A percentile compares a stretch with the other conserved stretches of the same genome.
phyloP scores from a whole-genome alignment of 2,113 vertebrate species.

The Columbina picui region DNA sequence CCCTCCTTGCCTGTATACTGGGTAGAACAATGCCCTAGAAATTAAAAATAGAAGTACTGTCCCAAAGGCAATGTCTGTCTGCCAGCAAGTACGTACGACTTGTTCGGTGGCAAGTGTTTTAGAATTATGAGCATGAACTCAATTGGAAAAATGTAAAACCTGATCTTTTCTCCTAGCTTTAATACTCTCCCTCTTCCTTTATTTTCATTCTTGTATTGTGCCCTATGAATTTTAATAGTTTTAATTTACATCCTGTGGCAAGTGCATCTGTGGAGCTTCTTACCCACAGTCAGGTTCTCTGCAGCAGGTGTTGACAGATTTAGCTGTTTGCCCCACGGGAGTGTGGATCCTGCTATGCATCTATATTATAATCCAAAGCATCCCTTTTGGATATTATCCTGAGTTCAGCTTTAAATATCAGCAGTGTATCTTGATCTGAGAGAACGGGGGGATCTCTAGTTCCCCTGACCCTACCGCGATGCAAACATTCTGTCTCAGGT shows the following conservation, averaged over 20 bases:
- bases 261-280: neutral
- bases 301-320: neutral
- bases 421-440: neutral
- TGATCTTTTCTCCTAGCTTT: neutral
- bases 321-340: neutral
- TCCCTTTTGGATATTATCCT: neutral
- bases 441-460: neutral
- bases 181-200: neutral
- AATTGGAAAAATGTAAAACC: constrained; percentile 28
- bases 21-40: constrained; percentile 43
- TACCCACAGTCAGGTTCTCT: neutral
- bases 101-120: constrained; percentile 37
- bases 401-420: neutral
- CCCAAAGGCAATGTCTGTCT: constrained; percentile 39
- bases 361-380: neutral
- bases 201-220: neutral
- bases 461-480: neutral
- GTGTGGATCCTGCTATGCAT: neutral
- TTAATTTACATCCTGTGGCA: neutral
- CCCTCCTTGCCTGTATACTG: neutral
- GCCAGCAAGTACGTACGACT: constrained; percentile 25
- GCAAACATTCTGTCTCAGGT: neutral
- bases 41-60: constrained; percentile 59
- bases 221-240: neutral
- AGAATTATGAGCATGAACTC: constrained; percentile 17